Evolutionary conservation across 2,797 vertebrate genomes (phyloP).

Genomic region (Heteromormyrus szaboi): DNA sequence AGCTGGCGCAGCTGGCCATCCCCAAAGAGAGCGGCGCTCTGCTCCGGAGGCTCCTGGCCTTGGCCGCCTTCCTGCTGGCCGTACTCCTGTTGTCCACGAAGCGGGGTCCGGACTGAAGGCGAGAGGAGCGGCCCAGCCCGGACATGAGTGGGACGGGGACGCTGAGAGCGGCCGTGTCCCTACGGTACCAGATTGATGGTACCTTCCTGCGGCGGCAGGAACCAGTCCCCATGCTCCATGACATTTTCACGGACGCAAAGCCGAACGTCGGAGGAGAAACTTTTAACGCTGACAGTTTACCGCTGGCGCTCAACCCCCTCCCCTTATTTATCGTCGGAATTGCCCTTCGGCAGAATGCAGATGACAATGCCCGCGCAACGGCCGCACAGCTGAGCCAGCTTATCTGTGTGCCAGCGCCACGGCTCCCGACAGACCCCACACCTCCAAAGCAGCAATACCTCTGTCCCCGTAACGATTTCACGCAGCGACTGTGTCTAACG

Average conservation of each 20-base stretch:
- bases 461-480: constrained; percentile 41
- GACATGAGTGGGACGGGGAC: not conserved
- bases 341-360: not conserved
- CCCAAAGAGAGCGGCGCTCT: constrained; percentile 84
- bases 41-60: constrained; percentile 72
- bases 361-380: not conserved
- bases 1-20: constrained; percentile 87
- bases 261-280: not conserved
- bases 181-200: not conserved
- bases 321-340: not conserved
- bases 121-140: constrained; percentile 22
- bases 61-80: constrained; percentile 64
- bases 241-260: not conserved
- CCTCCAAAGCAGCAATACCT: constrained; percentile 22
- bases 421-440: not conserved
- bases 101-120: constrained; percentile 47
- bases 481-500: constrained; percentile 22
- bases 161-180: not conserved
- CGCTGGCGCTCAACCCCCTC: not conserved
- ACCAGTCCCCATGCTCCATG: not conserved
- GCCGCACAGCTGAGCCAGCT: not conserved
- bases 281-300: not conserved
- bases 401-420: not conserved
- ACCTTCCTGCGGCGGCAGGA: not conserved
- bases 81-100: constrained; percentile 67